A percentile compares a stretch with the other conserved stretches of the same genome.
These are phyloP conservation scores for Spinus olivaceus DNA, from an alignment of 2,797 vertebrate genomes.

Conservation along the genomic window DNA sequence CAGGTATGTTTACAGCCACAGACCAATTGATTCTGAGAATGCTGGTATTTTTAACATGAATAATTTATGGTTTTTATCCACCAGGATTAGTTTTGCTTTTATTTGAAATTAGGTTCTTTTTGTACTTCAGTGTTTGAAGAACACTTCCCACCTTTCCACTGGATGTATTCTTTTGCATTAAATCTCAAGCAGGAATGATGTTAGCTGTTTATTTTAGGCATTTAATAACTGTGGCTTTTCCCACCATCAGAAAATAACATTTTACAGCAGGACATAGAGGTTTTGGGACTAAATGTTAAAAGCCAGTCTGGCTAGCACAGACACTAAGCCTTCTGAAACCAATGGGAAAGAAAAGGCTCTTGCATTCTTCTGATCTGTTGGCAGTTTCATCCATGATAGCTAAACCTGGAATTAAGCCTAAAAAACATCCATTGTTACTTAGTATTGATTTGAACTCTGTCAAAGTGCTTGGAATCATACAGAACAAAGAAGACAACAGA, in stretches of 20 bases:
- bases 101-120: not conserved
- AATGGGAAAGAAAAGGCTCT: not conserved
- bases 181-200: not conserved
- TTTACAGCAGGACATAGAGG: not conserved
- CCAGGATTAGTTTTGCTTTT: not conserved
- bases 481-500: constrained; percentile 25
- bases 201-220: not conserved
- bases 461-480: not conserved
- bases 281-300: not conserved
- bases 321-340: not conserved
- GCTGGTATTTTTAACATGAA: not conserved
- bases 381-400: not conserved
- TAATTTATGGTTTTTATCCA: not conserved
- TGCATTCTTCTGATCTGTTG: not conserved
- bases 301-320: not conserved
- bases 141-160: not conserved
- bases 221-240: not conserved
- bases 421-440: not conserved
- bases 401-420: constrained; percentile 28
- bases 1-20: not conserved
- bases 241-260: not conserved
- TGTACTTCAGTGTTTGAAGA: not conserved
- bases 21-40: not conserved
- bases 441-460: constrained; percentile 1
- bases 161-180: not conserved